phyloP scores from a whole-genome alignment of 2,113 vertebrate genomes.

The Megaceryle maxima region DNA sequence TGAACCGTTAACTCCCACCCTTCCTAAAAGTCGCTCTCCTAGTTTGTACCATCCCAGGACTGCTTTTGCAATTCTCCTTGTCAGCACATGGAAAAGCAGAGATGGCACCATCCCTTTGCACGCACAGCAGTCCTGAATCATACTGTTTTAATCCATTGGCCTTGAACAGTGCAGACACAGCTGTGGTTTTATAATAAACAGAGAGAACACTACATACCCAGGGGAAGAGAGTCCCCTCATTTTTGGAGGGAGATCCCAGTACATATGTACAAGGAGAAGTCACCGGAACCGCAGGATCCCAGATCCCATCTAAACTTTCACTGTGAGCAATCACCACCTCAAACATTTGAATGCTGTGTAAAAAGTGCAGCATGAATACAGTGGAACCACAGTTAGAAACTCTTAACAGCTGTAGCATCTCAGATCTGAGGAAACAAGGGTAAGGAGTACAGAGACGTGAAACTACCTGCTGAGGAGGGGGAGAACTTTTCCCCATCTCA shows the following conservation, averaged over 20 bases:
- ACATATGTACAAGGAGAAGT: neutral
- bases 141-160: accelerated
- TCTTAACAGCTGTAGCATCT: accelerated
- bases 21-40: neutral
- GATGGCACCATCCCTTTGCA: neutral
- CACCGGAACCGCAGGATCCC: neutral
- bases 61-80: neutral
- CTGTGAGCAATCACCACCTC: accelerated
- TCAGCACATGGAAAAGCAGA: accelerated
- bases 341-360: accelerated
- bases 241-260: accelerated
- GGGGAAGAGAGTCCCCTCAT: neutral
- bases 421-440: accelerated
- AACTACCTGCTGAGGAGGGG: neutral
- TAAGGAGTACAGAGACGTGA: accelerated
- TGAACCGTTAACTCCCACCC: neutral
- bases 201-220: neutral
- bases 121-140: neutral
- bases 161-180: neutral
- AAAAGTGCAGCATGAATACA: neutral
- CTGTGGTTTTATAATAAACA: neutral
- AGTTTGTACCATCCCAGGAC: neutral
- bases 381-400: too few relatives aligned
- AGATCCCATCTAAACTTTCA: too few relatives aligned
- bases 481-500: neutral